Conservation (phyloP, 2,888 invertebrate species). For the Timandra comae region DNA sequence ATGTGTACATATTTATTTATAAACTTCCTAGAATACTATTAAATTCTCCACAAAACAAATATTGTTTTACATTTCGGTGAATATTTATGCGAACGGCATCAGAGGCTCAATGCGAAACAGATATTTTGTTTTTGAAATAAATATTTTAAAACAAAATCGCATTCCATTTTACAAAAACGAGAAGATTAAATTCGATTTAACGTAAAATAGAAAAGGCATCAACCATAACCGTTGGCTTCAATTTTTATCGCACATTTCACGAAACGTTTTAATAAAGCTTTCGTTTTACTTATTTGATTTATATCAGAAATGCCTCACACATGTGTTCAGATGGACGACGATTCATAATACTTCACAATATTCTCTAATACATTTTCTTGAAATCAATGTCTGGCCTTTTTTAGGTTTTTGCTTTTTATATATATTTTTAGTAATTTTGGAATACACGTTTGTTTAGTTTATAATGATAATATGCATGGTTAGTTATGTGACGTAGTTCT, state of each 20-base stretch:
- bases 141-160: constrained; percentile 8
- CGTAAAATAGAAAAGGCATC: constrained; percentile 31
- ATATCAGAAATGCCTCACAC: too few relatives aligned
- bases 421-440: too few relatives aligned
- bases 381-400: too few relatives aligned
- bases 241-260: constrained; percentile 14
- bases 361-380: too few relatives aligned
- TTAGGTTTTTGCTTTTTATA: too few relatives aligned
- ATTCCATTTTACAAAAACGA: constrained; percentile 15
- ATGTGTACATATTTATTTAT: too few relatives aligned
- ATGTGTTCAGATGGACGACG: too few relatives aligned
- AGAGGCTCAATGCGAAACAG: too few relatives aligned
- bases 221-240: constrained; percentile 10
- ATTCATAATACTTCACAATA: too few relatives aligned
- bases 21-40: neutral
- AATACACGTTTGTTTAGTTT: too few relatives aligned
- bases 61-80: neutral
- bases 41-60: neutral
- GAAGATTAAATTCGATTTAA: constrained; percentile 25
- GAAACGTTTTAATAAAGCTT: neutral
- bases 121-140: constrained; percentile 2
- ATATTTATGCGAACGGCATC: neutral
- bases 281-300: neutral
- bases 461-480: too few relatives aligned
- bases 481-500: too few relatives aligned